Evolutionary conservation across 2,797 vertebrate species (phyloP).

Genomic region (Neosilurus mollespiculum): DNA sequence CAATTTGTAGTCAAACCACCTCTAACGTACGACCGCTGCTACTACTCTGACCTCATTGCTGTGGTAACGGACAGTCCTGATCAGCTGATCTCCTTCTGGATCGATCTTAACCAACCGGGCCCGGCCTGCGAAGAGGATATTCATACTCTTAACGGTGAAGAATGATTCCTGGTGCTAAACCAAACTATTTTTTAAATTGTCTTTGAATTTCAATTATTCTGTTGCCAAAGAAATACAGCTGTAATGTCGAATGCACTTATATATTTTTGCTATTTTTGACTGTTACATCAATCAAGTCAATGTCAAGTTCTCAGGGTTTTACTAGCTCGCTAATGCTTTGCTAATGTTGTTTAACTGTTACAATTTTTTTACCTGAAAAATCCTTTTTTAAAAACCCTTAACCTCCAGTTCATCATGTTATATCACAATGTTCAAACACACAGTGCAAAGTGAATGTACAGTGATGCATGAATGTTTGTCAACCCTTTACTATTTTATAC

Average conservation of each 20-base stretch:
- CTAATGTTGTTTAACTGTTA: neutral
- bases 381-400: neutral
- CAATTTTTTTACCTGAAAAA: neutral
- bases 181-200: neutral
- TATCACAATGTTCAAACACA: no score
- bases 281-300: neutral
- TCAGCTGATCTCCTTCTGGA: constrained; percentile 59
- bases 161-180: neutral
- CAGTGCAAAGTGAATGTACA: no score
- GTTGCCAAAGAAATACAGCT: neutral
- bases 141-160: neutral
- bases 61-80: constrained; percentile 62
- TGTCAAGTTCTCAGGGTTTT: neutral
- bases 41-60: constrained; percentile 65
- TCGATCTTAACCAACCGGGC: constrained; percentile 30
- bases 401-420: neutral
- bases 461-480: no score
- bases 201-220: neutral
- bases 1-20: constrained; percentile 56
- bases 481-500: no score
- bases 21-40: constrained; percentile 60
- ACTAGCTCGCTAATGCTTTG: neutral
- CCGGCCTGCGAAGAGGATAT: neutral
- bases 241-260: neutral
- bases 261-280: neutral